These are phyloP conservation scores for Lutraria rhynchaena DNA, from an alignment of 1,140 invertebrate species.

Conservation along the genomic window DNA sequence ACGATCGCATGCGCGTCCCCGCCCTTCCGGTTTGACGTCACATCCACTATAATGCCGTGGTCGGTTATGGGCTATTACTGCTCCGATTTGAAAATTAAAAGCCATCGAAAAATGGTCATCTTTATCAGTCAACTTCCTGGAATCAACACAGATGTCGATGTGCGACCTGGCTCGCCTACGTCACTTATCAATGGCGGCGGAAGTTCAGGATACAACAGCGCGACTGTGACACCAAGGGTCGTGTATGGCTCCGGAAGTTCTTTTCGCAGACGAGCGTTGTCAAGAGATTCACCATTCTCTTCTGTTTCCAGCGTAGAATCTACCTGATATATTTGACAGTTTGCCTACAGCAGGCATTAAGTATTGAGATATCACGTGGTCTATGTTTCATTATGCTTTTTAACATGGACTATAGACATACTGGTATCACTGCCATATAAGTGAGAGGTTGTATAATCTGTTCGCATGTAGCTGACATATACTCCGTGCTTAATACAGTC, in stretches of 20 bases:
- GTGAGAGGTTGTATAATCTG: too few relatives aligned
- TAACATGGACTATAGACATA: too few relatives aligned
- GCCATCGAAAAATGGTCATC: constrained; percentile 67
- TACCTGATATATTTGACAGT: too few relatives aligned
- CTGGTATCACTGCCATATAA: too few relatives aligned
- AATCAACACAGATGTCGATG: constrained; percentile 43
- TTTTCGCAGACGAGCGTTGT: constrained; percentile 15
- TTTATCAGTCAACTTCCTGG: constrained; percentile 66
- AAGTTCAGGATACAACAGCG: constrained; percentile 39
- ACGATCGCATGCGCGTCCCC: constrained; percentile 60
- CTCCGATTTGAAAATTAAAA: constrained; percentile 64
- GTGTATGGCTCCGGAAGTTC: constrained; percentile 7
- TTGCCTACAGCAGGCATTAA: too few relatives aligned
- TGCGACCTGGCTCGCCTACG: constrained; percentile 14
- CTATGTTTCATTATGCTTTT: too few relatives aligned
- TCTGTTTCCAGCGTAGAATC: constrained; percentile 30
- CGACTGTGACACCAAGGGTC: constrained; percentile 15
- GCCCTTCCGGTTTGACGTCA: constrained; percentile 56
- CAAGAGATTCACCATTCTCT: constrained; percentile 20
- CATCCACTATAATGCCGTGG: constrained; percentile 64
- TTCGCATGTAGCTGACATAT: too few relatives aligned
- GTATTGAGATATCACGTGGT: too few relatives aligned
- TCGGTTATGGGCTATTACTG: constrained; percentile 66
- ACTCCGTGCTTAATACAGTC: too few relatives aligned
- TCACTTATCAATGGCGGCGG: constrained; percentile 8